Base-by-base conservation (phyloP, 2,797 vertebrate genomes). In the Xerus rutilus region DNA sequence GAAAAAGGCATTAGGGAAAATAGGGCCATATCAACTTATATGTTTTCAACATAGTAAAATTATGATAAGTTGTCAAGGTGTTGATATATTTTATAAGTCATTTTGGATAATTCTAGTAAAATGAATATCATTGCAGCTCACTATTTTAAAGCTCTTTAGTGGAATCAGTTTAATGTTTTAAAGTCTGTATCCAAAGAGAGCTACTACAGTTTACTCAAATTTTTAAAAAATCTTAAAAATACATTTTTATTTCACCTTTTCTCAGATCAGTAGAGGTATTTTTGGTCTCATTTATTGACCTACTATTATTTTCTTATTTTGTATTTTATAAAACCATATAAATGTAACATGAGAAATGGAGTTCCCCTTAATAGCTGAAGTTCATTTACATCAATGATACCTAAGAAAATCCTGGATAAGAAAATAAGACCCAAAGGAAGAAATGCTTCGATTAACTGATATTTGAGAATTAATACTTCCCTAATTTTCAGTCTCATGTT, bases 61-160 rank as follows among this genome's bases (percentile, higher is more conserved):
- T 67, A 73, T 77, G 59, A 72, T 12, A n/a, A 90, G 4, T 5
- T 92, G 43, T 62, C 35, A 93, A 23, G 10, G 8, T 78, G 65
- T 77, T 79, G 17, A 62, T 57, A 39, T n/a, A 47, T 65, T 88
- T 89, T 86, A 78, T 70, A 89, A 72, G 30, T 1, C 12, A 74
- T 39, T 92, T 89, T 73, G 85, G 78, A 52, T n/a, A 39, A 78
- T 76, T 82, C 83, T 79, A 94, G 32, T 84, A 93, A 87, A 35
- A 77, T 69, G 52, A 93, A 74, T 91, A 81, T 62, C 5, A 77
- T 28, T 90, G 21, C 79, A 95, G 73, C 30, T 30, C 32, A 81
- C 67, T 89, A 94, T 45, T 78, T 96, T 73, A 43, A 81, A 23
- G 74, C 25, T 83, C 11, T 85, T 94, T 82, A 81, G 35, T 59